A percentile compares a stretch with the other conserved stretches of the same genome.
phyloP scores from a whole-genome alignment of 2,888 invertebrate genomes.

The Stratiomys singularior region DNA sequence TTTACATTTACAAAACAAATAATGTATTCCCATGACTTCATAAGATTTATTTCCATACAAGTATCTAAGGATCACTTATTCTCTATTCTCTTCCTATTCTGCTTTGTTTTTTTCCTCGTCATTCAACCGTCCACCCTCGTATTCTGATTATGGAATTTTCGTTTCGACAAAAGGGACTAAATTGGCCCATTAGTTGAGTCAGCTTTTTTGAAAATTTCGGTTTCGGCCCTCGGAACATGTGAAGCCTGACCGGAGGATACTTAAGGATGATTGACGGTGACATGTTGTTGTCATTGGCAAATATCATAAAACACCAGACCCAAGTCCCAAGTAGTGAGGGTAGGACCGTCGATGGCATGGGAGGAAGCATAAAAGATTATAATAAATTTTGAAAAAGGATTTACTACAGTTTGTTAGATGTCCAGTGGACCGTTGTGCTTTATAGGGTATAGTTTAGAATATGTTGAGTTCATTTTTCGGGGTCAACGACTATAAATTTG shows the following conservation, averaged over 20 bases:
- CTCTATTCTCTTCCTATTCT: neutral
- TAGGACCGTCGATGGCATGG: neutral
- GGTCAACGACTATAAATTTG: neutral
- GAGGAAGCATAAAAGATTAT: neutral
- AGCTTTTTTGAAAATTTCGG: conserved; percentile 19
- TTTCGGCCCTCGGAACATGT: neutral
- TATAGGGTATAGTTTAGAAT: neutral
- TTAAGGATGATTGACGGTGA: conserved; percentile 37
- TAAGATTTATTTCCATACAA: too few relatives aligned
- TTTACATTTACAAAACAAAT: too few relatives aligned
- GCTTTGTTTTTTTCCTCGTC: too few relatives aligned
- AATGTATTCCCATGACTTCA: too few relatives aligned
- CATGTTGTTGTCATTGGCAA: conserved; percentile 39
- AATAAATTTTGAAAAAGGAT: conserved; percentile 29
- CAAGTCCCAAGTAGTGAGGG: neutral
- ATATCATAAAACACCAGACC: conserved; percentile 25
- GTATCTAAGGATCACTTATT: too few relatives aligned
- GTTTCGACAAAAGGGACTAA: conserved; percentile 26
- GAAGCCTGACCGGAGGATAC: neutral
- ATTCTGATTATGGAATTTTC: conserved; percentile 25
- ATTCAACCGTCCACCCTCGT: neutral
- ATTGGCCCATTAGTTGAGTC: conserved; percentile 36
- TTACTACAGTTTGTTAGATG: neutral
- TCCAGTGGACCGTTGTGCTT: neutral
- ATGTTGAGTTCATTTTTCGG: neutral